Evolutionary conservation across 1,140 invertebrate species (phyloP), one percentile per base, ranked within the genome.

Genomic region (Drosophila micromelanica): DNA sequence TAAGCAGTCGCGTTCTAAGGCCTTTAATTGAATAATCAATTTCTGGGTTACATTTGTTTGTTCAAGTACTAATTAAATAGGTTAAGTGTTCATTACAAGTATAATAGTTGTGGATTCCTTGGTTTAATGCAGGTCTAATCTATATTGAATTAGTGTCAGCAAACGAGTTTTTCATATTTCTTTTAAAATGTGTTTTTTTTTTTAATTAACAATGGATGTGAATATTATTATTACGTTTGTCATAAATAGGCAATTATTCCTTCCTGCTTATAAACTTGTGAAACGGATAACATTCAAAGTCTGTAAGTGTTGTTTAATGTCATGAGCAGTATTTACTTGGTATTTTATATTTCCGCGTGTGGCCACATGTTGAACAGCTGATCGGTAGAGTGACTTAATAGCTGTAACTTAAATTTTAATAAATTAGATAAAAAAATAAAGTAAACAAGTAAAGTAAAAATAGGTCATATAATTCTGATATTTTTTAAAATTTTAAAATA

Each of bases 1-100:
- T 49, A 12, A 30, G 23, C 27, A 49, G 46, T 6, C 12, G n/a
- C 48, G n/a, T 32, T 23, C 7, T n/a, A 49, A 15, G n/a, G n/a
- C 27, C 30, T 23, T 11, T 17, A 35, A 51, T 51, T 51, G n/a
- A 51, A 51, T 51, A 30, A 15, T 51, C 27, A n/a, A 51, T 51
- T 32, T 6, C 27, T 15, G 8, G 12, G 11, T 23, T 48, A 6
- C 12, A 2, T 48, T 13, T 38, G 12, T 38, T 5, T 1, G 37
- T n/a, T 5, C n/a, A n/a, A 13, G 13, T 27, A 13, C 12, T n/a
- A 48, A 48, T 48, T 27, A 30, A 48, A 27, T 48, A 12, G 11
- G 20, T 5, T 32, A 15, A 49, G 48, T 51, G 27, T 12, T 20
- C 2, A n/a, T 23, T 48, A 23, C 17, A 20, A 2, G 43, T 2